Evolutionary conservation across 2,888 invertebrate genomes (phyloP).

Genomic region (Cotesia congregata): DNA sequence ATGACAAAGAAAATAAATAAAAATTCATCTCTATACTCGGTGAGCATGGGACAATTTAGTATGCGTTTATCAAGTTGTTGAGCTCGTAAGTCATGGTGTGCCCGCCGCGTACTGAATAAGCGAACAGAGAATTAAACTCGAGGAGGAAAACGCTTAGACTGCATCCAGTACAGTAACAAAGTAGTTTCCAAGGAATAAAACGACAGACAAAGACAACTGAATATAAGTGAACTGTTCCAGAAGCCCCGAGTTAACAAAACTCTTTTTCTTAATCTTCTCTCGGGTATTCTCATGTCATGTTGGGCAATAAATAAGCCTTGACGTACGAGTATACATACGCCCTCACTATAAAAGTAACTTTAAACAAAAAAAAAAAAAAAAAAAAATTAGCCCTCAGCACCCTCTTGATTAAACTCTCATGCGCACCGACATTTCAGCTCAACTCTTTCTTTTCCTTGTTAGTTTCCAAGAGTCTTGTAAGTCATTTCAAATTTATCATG

Average conservation of each 20-base stretch:
- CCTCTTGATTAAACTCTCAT: neutral
- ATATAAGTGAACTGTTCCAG: neutral
- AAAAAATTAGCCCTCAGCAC: neutral
- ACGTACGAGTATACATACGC: constrained; percentile 8
- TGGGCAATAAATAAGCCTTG: constrained; percentile 21
- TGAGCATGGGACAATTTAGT: neutral
- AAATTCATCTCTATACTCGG: neutral
- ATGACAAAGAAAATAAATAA: constrained; percentile 1
- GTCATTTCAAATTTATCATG: neutral
- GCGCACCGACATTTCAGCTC: neutral
- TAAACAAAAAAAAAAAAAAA: neutral
- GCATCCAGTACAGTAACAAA: neutral
- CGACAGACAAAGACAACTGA: neutral
- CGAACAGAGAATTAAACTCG: neutral
- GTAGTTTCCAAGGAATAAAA: neutral
- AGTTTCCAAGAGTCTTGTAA: neutral
- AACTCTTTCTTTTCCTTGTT: neutral
- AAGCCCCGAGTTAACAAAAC: neutral
- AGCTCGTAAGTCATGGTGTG: constrained; percentile 11
- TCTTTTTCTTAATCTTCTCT: neutral
- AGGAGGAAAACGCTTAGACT: neutral
- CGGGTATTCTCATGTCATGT: neutral
- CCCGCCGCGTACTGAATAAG: neutral
- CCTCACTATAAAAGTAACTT: constrained; percentile 7
- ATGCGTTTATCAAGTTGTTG: constrained; percentile 9